Evolutionary conservation across 2,113 vertebrate genomes (phyloP), one percentile per base, ranked within the genome.

Genomic region (Galemys pyrenaicus): DNA sequence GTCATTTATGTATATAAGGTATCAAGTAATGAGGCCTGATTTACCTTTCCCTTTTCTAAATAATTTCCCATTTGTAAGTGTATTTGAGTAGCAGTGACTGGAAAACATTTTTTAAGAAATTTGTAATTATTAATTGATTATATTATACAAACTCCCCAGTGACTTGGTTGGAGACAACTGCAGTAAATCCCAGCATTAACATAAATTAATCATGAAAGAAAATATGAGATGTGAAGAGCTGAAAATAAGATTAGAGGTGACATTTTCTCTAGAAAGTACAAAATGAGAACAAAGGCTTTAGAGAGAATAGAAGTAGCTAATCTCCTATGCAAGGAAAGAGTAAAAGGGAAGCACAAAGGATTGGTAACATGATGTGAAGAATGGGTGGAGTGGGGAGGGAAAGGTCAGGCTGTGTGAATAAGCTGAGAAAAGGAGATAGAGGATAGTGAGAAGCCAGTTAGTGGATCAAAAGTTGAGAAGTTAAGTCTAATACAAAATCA

Each of bases 231-330:
- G 41, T 87, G 54, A 75, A 91, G 68, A 95, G 32, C 46, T 86
- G 60, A 81, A 94, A 97, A 96, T 96, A 94, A 95, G 85, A 95
- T 97, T 96, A 95, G 56, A 94, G 77, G 89, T 91, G 70, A 97
- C 71, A 81, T 78, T 94, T 91, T 12, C 85, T 89, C 73, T 83
- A 80, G 87, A 94, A 78, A 96, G 92, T 79, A 37, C 13, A 95
- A 89, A 88, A 87, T 4, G 44, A 95, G 81, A 86, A 74, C 28
- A 93, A 85, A 88, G 37, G 77, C 94, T 97, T 94, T 92, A 78
- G 10, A 91, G 41, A 94, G 35, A 96, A 87, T 91, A 89, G 26
- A 92, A 94, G 30, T 9, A 82, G 13, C n/a, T 96, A 97, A 96
- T 98, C 80, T 79, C 73, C 46, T 77, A n/a, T 15, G 67, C 5